These are phyloP conservation scores for Acyrthosiphon pisum DNA, from an alignment of 1,140 invertebrate species.

Conservation along the genomic window DNA sequence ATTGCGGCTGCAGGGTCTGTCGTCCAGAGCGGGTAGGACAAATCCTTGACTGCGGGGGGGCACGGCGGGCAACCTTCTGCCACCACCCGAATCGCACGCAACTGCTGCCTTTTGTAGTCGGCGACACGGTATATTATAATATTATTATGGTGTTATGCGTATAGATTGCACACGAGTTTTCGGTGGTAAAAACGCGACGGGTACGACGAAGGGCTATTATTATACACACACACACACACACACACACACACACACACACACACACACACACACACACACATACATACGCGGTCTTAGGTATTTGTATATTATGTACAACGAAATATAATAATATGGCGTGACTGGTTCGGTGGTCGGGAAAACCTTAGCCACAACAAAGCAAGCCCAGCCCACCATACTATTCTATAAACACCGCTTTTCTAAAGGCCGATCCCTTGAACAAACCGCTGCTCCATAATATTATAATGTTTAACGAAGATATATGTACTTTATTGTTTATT, in stretches of 20 bases:
- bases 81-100: not conserved
- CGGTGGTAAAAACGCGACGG: not conserved
- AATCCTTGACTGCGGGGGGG: not conserved
- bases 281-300: not conserved
- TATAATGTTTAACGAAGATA: too few relatives aligned
- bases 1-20: not conserved
- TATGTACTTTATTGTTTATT: not conserved
- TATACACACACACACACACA: not conserved
- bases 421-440: not conserved
- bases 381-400: not conserved
- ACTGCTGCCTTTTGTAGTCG: not conserved
- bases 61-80: not conserved
- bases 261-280: not conserved
- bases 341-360: not conserved
- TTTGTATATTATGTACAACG: too few relatives aligned
- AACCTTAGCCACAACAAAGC: not conserved
- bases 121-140: not conserved
- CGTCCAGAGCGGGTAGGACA: not conserved
- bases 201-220: not conserved
- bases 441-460: not conserved
- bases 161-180: not conserved
- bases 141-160: not conserved
- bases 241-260: not conserved
- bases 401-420: not conserved
- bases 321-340: not conserved